A percentile compares a stretch with the other conserved stretches of the same genome.
Evolutionary conservation across 2,113 vertebrate species (phyloP).

Genomic region (Xenopus borealis): DNA sequence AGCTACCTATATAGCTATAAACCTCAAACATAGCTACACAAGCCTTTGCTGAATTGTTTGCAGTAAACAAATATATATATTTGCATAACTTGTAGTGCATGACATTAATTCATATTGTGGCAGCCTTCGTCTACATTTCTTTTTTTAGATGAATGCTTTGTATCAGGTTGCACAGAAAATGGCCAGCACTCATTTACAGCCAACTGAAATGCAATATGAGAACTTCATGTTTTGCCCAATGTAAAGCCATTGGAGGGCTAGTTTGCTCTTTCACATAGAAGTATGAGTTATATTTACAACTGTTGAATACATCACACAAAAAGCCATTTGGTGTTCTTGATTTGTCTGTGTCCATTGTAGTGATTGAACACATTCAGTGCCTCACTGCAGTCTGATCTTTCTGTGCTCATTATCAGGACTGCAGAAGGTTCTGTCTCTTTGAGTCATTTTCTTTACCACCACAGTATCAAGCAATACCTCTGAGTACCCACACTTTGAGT

Average conservation of each 20-base stretch:
- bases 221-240: conserved; percentile 19
- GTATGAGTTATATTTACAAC: conserved; percentile 37
- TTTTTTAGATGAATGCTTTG: neutral
- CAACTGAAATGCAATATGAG: conserved; percentile 14
- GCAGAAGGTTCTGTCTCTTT: conserved; percentile 41
- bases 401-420: conserved; percentile 38
- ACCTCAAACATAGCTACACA: no score
- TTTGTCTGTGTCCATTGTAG: conserved; percentile 30
- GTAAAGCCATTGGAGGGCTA: conserved; percentile 13
- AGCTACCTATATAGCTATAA: no score
- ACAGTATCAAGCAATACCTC: conserved; percentile 45
- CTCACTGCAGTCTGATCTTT: conserved; percentile 39
- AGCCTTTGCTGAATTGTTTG: no score
- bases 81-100: no score
- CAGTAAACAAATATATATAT: neutral
- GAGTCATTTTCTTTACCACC: conserved; percentile 40
- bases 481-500: conserved; percentile 42
- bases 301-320: conserved; percentile 32
- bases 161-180: neutral
- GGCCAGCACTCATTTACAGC: conserved; percentile 10
- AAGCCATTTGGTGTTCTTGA: conserved; percentile 19
- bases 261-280: neutral
- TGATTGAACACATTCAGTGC: conserved; percentile 39
- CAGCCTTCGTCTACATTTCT: neutral
- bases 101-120: no score